These are phyloP conservation scores for Idris sp. DNA, from an alignment of 1,140 invertebrate species.

Conservation along the genomic window DNA sequence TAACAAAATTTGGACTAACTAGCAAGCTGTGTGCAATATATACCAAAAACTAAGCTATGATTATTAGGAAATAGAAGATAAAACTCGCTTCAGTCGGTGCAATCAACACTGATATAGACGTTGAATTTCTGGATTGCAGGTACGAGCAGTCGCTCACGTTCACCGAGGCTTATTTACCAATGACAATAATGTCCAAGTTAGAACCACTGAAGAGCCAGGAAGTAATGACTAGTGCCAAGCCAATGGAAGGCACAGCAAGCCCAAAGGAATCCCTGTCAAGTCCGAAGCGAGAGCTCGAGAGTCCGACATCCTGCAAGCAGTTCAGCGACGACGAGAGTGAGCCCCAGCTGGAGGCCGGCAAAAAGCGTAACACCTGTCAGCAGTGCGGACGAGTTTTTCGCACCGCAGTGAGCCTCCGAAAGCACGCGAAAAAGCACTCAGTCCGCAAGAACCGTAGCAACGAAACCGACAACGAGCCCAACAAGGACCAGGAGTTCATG, in stretches of 20 bases:
- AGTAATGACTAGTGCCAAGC: background rate
- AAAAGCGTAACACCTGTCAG: slow-evolving; percentile 69
- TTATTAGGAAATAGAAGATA: too few species aligned
- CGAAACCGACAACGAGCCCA: slow-evolving; percentile 8
- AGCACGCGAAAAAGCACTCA: slow-evolving; percentile 74
- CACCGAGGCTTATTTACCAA: slow-evolving; percentile 68
- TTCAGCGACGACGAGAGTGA: slow-evolving; percentile 22
- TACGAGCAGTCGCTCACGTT: slow-evolving; percentile 64
- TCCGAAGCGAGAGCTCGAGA: too few species aligned
- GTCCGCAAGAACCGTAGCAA: too few species aligned
- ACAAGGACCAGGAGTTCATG: slow-evolving; percentile 61
- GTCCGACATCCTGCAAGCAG: too few species aligned
- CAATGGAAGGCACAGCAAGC: slow-evolving; percentile 8
- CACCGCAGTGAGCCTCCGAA: slow-evolving; percentile 64
- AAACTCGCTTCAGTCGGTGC: too few species aligned
- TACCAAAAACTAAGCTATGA: too few species aligned
- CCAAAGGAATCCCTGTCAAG: too few species aligned
- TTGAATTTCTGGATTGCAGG: slow-evolving; percentile 75
- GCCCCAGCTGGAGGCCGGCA: slow-evolving; percentile 44
- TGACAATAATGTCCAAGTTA: slow-evolving; percentile 68
- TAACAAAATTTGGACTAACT: too few species aligned
- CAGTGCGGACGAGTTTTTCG: slow-evolving; percentile 71
- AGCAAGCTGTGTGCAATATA: too few species aligned
- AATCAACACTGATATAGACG: slow-evolving; percentile 58
- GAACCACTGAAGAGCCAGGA: slow-evolving; percentile 68